Evolutionary conservation across 2,888 invertebrate species (phyloP).

Genomic region (Autographa gamma): DNA sequence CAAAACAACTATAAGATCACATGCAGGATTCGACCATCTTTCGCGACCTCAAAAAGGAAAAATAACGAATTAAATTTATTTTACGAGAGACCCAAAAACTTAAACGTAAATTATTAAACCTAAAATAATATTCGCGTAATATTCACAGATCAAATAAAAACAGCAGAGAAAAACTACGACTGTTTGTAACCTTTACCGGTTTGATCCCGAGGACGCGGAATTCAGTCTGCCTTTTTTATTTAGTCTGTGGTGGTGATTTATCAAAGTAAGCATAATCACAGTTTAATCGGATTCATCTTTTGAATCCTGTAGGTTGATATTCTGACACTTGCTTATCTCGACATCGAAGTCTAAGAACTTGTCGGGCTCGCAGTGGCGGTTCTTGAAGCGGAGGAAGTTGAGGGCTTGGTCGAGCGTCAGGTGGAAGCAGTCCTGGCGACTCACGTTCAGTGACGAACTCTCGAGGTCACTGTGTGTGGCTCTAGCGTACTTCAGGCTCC

Average conservation of each 20-base stretch:
- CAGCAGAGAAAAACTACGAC: not conserved
- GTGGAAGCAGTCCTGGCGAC: constrained; percentile 82
- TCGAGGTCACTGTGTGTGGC: constrained; percentile 83
- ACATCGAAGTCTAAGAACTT: constrained; percentile 72
- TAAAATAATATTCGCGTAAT: constrained; percentile 1
- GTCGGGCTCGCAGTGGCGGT: constrained; percentile 75
- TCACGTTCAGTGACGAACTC: constrained; percentile 71
- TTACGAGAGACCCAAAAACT: not conserved
- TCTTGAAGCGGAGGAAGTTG: constrained; percentile 78
- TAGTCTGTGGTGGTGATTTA: constrained; percentile 1
- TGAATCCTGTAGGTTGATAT: constrained; percentile 38
- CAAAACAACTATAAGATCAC: not conserved
- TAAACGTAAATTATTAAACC: not conserved
- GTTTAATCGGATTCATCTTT: constrained; percentile 63
- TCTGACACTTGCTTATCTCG: constrained; percentile 62
- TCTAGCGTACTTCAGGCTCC: constrained; percentile 76
- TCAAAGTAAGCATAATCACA: constrained; percentile 34
- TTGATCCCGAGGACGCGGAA: no score
- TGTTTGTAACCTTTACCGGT: not conserved
- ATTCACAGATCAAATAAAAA: not conserved
- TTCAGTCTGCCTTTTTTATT: constrained; percentile 1
- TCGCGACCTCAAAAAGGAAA: not conserved
- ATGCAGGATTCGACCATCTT: not conserved
- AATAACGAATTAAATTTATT: not conserved
- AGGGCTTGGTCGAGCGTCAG: constrained; percentile 79